Conservation (phyloP, 2,113 vertebrate species). For the Hassar affinis region DNA sequence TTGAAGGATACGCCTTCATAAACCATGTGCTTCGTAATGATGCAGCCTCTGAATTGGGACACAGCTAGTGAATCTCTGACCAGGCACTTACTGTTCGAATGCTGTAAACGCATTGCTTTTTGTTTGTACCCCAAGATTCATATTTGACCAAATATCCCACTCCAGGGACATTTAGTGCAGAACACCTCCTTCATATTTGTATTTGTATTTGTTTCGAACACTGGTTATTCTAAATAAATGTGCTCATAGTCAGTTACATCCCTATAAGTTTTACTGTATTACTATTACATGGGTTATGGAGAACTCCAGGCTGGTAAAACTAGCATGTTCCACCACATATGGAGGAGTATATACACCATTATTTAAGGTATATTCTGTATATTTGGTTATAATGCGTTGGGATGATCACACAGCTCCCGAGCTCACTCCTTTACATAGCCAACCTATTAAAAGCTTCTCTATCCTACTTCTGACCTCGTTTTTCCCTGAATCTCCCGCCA, state of each 20-base stretch:
- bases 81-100: background rate
- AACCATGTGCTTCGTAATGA: too few relatives aligned
- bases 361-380: background rate
- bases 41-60: too few relatives aligned
- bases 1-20: too few relatives aligned
- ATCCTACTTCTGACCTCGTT: slow-evolving; percentile 46
- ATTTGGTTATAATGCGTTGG: background rate
- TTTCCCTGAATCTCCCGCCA: slow-evolving; percentile 4
- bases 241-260: background rate
- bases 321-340: background rate
- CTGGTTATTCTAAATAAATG: background rate
- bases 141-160: background rate
- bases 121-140: background rate
- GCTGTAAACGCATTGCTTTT: background rate
- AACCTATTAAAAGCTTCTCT: slow-evolving; percentile 35
- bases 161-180: background rate
- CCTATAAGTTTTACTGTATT: too few relatives aligned
- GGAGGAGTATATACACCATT: slow-evolving; percentile 8
- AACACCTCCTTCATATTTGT: background rate
- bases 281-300: too few relatives aligned
- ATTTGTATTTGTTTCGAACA: background rate
- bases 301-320: background rate
- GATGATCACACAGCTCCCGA: background rate
- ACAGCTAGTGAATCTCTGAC: background rate
- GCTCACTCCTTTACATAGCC: background rate